These are phyloP conservation scores for Malurus cyaneus DNA, from an alignment of 2,113 vertebrate species.

Conservation along the genomic window DNA sequence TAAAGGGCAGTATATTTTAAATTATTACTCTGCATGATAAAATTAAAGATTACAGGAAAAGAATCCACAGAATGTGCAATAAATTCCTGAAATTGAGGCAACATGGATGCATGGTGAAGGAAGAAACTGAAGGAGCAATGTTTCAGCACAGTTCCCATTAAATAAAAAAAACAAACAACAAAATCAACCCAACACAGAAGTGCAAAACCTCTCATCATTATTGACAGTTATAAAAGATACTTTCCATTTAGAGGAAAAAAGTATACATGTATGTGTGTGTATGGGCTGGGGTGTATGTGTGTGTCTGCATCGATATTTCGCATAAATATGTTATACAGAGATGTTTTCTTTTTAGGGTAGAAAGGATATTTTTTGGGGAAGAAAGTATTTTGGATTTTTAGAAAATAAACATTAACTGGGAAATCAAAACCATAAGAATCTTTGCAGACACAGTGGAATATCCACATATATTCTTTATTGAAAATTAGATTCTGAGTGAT, in stretches of 20 bases:
- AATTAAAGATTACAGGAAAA: background rate
- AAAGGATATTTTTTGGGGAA: background rate
- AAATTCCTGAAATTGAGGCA: background rate
- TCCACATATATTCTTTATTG: background rate
- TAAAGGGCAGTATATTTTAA: background rate
- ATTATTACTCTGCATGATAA: background rate
- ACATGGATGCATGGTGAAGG: accelerated
- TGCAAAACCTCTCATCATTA: background rate
- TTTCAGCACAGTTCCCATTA: background rate
- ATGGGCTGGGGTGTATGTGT: background rate
- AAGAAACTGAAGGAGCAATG: background rate
- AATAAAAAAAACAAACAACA: background rate
- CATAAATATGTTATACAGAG: background rate
- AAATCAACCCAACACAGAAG: background rate
- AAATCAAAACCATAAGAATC: background rate
- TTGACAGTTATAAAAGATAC: background rate
- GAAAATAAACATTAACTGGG: background rate
- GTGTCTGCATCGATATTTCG: background rate
- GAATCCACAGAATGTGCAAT: background rate
- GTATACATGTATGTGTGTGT: accelerated
- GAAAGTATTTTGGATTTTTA: background rate
- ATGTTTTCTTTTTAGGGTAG: background rate
- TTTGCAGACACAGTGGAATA: background rate
- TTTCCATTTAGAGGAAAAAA: background rate
- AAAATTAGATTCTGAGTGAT: background rate